These are phyloP conservation scores for Lasioglossum malachurum DNA, from an alignment of 2,888 invertebrate species.

Conservation along the genomic window DNA sequence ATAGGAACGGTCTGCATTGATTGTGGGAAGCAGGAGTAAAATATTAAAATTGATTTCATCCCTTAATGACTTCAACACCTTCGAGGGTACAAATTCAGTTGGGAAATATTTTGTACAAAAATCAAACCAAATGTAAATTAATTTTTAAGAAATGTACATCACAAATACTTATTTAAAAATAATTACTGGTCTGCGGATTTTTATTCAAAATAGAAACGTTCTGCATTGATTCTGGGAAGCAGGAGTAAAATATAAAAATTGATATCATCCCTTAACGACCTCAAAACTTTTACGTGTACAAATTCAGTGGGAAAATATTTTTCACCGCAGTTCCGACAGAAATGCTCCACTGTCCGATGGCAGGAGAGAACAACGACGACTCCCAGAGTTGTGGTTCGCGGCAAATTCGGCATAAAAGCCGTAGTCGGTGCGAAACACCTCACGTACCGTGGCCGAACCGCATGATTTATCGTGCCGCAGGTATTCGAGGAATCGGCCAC, in stretches of 20 bases:
- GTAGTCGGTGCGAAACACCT: conserved; percentile 46
- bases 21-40: too few relatives aligned
- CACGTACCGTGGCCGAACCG: conserved; percentile 38
- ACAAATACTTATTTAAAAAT: too few relatives aligned
- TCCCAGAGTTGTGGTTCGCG: background rate
- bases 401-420: conserved; percentile 37
- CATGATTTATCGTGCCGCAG: conserved; percentile 48
- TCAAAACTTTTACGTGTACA: background rate
- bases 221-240: too few relatives aligned
- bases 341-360: background rate
- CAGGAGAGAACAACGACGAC: background rate
- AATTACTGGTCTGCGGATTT: too few relatives aligned
- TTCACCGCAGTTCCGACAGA: background rate
- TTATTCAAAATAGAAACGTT: too few relatives aligned
- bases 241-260: too few relatives aligned
- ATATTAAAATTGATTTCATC: too few relatives aligned
- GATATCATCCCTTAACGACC: too few relatives aligned
- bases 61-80: too few relatives aligned
- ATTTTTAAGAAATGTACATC: too few relatives aligned
- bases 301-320: background rate
- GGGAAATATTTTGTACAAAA: background rate
- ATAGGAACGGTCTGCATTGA: too few relatives aligned
- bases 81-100: background rate
- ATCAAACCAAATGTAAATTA: too few relatives aligned
- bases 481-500: conserved; percentile 44